Conservation (phyloP, 2,888 invertebrate species). For the Osmoderma eremita region DNA sequence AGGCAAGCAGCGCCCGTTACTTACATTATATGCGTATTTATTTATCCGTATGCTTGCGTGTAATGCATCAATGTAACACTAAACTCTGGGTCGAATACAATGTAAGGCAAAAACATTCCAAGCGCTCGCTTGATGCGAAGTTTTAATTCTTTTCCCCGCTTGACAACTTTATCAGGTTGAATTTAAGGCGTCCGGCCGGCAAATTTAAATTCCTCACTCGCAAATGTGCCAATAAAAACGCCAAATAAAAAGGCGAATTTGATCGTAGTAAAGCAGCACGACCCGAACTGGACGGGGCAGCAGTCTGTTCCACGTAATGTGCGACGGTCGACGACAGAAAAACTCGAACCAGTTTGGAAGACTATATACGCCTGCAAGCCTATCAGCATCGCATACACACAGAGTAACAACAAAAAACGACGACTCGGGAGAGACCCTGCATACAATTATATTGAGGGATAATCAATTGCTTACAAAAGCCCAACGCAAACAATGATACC, state of each 20-base stretch:
- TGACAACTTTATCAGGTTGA: conserved; percentile 39
- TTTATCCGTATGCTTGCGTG: not conserved
- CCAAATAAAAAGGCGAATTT: conserved; percentile 41
- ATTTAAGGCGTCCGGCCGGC: conserved; percentile 37
- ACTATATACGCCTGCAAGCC: conserved; percentile 18
- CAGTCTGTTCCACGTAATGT: conserved; percentile 11
- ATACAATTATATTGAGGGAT: conserved; percentile 44
- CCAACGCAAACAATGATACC: conserved; percentile 47
- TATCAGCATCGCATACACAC: conserved; percentile 26
- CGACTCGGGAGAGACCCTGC: conserved; percentile 26
- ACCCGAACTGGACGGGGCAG: not conserved
- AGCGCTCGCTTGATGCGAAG: conserved; percentile 24
- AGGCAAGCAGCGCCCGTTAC: conserved; percentile 16
- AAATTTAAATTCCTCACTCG: conserved; percentile 39
- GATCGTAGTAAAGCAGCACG: conserved; percentile 27
- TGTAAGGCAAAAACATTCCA: conserved; percentile 18
- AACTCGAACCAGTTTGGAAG: conserved; percentile 40
- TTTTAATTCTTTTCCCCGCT: conserved; percentile 25
- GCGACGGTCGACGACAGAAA: conserved; percentile 23
- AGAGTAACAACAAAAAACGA: conserved; percentile 34
- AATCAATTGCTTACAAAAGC: conserved; percentile 46
- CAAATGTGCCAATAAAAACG: conserved; percentile 41
- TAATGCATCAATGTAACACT: too few species aligned
- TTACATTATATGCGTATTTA: not conserved
- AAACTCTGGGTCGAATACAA: not conserved